A percentile compares a stretch with the other conserved stretches of the same genome.
Conservation (phyloP, 2,797 vertebrate species). For the Sylvia borin region DNA sequence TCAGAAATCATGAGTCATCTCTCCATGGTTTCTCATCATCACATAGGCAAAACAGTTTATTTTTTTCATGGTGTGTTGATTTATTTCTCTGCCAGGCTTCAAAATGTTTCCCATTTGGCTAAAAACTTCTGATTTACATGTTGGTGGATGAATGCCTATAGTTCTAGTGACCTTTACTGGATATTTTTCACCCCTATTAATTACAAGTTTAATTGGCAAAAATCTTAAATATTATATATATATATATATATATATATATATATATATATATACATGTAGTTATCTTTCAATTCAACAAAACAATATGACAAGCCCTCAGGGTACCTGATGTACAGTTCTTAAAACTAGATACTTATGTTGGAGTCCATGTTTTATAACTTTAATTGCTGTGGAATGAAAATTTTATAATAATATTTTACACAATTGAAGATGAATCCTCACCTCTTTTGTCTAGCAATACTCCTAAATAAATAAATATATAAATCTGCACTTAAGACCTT, state of each 20-base stretch:
- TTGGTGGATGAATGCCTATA: conserved; percentile 16
- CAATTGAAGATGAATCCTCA: background rate
- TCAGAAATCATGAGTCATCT: background rate
- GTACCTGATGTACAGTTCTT: background rate
- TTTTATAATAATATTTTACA: background rate
- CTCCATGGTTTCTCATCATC: background rate
- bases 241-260: background rate
- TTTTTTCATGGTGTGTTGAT: conserved; percentile 50
- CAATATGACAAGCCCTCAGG: background rate
- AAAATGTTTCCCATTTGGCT: conserved; percentile 49
- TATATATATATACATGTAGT: background rate
- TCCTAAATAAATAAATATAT: background rate
- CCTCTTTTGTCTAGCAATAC: background rate
- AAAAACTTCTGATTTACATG: conserved; percentile 51
- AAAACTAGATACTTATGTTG: background rate
- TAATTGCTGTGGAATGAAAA: background rate
- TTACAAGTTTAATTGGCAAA: conserved; percentile 24
- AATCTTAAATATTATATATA: background rate
- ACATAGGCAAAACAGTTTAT: conserved; percentile 52
- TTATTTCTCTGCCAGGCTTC: conserved; percentile 58
- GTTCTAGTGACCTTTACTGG: conserved; percentile 6
- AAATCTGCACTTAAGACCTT: background rate
- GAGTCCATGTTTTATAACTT: background rate
- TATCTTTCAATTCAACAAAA: background rate
- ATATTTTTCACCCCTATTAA: conserved; percentile 6